Conservation (phyloP, 30 jellyfish, hydroid and myxozoan genomes). For the Aurelia aurita complex sp. Pacific region DNA sequence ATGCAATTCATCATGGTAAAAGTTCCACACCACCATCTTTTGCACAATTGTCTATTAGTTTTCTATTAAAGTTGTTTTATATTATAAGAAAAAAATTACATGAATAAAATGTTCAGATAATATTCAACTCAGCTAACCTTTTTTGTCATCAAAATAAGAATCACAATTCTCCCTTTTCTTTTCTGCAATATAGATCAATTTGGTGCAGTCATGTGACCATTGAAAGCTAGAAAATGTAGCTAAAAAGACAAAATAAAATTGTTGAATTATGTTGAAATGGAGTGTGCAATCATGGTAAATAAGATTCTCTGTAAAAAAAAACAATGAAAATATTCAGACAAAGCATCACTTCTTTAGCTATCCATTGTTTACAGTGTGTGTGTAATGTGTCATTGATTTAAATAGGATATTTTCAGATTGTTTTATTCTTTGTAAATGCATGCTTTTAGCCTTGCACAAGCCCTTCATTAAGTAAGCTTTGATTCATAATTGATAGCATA, state of each 20-base stretch:
- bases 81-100: background rate
- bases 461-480: background rate
- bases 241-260: background rate
- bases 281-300: background rate
- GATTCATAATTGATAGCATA: background rate
- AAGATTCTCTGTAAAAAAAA: background rate
- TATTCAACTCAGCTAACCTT: background rate
- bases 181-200: constrained; percentile 76
- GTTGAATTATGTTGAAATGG: background rate
- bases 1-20: no score
- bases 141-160: constrained; percentile 26
- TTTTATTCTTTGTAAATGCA: background rate
- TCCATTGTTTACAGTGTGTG: background rate
- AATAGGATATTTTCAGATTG: no score
- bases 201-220: constrained; percentile 74
- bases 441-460: background rate
- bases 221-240: constrained; percentile 59
- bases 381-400: no score
- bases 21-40: background rate
- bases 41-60: background rate
- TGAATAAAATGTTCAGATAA: background rate
- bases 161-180: constrained; percentile 36
- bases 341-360: background rate
- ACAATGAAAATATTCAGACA: background rate
- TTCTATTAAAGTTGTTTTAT: background rate